Percentiles rank a stretch among this genome's conserved stretches.
phyloP scores from a whole-genome alignment of 1,140 invertebrate species.

The Tetraneura akinire region DNA sequence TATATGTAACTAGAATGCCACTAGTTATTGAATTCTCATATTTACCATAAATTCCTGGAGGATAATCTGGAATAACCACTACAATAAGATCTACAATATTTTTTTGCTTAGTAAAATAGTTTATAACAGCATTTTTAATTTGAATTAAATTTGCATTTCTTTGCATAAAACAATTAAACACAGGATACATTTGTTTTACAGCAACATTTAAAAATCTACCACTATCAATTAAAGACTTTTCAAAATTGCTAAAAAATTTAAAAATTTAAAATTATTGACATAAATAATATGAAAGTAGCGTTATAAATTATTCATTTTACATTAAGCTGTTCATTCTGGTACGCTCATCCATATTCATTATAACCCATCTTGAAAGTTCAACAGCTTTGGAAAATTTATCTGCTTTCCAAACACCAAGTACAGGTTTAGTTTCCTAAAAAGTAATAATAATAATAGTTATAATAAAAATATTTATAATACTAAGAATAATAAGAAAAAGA shows the following conservation, averaged over 20 bases:
- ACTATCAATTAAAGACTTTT: background rate
- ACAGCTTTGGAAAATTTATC: conserved; percentile 57
- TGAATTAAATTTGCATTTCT: background rate
- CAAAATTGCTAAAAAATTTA: conserved; percentile 26
- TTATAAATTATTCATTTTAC: background rate
- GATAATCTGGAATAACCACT: conserved; percentile 61
- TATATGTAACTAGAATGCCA: no score
- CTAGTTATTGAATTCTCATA: no score
- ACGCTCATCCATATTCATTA: conserved; percentile 58
- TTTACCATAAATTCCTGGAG: conserved; percentile 19
- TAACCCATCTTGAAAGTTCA: conserved; percentile 59
- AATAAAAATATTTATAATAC: no score
- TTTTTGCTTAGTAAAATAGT: background rate
- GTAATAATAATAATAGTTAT: no score
- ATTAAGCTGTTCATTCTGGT: conserved; percentile 15
- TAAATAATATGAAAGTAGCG: background rate
- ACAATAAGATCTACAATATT: conserved; percentile 60
- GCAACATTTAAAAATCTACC: background rate
- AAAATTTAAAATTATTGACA: background rate
- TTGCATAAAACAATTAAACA: background rate
- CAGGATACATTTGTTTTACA: background rate
- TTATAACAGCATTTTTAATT: background rate
- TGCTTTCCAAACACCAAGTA: conserved; percentile 60
- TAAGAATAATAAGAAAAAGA: no score
- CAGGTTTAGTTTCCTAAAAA: conserved; percentile 16